Conservation (phyloP, 1,140 invertebrate genomes). For the Drosophila cardini region DNA sequence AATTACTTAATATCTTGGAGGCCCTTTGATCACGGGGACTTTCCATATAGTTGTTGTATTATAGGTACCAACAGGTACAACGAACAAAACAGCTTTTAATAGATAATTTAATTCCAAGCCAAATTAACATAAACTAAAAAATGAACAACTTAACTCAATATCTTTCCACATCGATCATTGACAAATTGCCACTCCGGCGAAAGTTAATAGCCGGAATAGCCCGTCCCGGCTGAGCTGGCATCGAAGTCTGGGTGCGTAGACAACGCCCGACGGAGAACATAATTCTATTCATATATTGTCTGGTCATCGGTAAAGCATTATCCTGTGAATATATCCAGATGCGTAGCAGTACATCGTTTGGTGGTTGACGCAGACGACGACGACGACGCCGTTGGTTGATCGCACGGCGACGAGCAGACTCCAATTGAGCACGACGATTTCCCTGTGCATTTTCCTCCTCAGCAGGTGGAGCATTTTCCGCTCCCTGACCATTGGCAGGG, state of each 20-base stretch:
- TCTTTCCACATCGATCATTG: conserved; percentile 17
- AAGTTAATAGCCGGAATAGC: conserved; percentile 7
- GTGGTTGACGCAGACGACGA: neutral
- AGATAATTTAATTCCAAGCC: neutral
- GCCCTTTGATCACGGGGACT: too few species aligned
- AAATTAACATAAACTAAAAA: neutral
- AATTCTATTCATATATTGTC: conserved; percentile 14
- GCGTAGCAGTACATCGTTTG: neutral
- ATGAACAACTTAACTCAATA: neutral
- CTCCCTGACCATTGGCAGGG: neutral
- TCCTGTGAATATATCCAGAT: conserved; percentile 7
- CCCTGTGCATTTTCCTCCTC: neutral
- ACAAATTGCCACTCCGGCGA: neutral
- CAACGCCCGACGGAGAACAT: conserved; percentile 19
- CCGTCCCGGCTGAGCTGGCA: neutral
- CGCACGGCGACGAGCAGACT: neutral
- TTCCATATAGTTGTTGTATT: too few species aligned
- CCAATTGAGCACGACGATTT: neutral
- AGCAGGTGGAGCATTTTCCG: neutral
- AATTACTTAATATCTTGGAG: too few species aligned
- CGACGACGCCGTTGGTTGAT: neutral
- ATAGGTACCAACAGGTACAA: too few species aligned
- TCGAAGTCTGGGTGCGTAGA: conserved; percentile 4
- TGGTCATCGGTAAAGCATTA: neutral
- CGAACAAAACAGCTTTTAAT: too few species aligned